Conservation (phyloP, 2,797 vertebrate species). For the Bovichtus diacanthus region DNA sequence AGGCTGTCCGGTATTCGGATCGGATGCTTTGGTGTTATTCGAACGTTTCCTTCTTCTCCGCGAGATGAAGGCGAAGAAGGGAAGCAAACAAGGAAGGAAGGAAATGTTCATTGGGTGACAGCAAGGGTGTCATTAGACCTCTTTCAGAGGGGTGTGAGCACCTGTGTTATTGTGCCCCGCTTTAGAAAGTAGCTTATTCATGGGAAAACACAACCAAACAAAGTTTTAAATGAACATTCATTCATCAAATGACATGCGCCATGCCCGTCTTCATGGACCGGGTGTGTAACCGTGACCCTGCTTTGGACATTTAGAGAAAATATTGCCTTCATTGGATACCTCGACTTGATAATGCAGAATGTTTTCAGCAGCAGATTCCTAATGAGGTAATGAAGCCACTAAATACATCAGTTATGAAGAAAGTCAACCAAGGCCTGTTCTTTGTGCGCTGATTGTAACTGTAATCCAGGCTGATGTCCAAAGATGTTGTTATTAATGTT, state of each 20-base stretch:
- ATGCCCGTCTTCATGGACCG: neutral
- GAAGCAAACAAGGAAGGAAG: constrained; percentile 27
- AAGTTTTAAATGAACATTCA: constrained; percentile 22
- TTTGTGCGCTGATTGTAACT: neutral
- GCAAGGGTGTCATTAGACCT: constrained; percentile 47
- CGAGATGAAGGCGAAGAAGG: constrained; percentile 9
- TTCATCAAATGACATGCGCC: neutral
- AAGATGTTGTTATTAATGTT: neutral
- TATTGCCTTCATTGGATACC: neutral
- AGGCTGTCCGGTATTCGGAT: constrained; percentile 38
- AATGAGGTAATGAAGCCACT: constrained; percentile 10
- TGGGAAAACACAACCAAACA: neutral
- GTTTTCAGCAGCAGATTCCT: constrained; percentile 7
- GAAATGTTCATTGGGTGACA: constrained; percentile 31
- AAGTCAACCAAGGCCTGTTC: neutral
- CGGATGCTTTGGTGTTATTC: constrained; percentile 18
- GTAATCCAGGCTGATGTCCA: neutral
- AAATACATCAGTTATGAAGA: constrained; percentile 7
- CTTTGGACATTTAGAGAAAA: neutral
- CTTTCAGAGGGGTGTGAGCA: constrained; percentile 14
- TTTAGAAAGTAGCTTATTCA: constrained; percentile 20
- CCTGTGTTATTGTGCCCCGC: constrained; percentile 9
- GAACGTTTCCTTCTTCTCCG: neutral
- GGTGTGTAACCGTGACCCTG: neutral
- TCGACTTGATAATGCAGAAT: neutral